Conservation (phyloP, 2,797 vertebrate species). For the Parauchenoglanis ngamensis region DNA sequence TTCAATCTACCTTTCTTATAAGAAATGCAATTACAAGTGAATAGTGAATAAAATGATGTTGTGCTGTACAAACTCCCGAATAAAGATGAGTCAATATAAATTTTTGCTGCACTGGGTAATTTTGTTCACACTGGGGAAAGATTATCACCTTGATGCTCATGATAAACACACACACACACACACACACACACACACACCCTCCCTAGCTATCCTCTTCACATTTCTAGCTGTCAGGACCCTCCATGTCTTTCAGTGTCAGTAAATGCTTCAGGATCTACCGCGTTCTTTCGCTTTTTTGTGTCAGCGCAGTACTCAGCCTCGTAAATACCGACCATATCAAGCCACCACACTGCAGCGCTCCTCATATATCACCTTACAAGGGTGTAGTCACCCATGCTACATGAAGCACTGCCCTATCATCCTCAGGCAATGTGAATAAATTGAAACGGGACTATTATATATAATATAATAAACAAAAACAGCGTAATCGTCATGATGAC, state of each 20-base stretch:
- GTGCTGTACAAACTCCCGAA: not conserved
- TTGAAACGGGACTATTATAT: not conserved
- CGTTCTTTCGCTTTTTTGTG: not conserved
- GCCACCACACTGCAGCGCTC: not conserved
- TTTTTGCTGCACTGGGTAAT: slow-evolving; percentile 20
- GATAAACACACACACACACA: not conserved
- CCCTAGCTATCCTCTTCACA: slow-evolving; percentile 42
- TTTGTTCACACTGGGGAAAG: slow-evolving; percentile 5
- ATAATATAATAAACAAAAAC: not conserved
- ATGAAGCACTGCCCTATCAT: not conserved
- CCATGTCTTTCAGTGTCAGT: slow-evolving; percentile 40
- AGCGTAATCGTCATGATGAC: not conserved
- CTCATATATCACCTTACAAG: slow-evolving; percentile 27
- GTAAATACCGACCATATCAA: slow-evolving; percentile 33
- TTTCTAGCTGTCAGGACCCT: slow-evolving; percentile 44
- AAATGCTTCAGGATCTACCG: slow-evolving; percentile 24
- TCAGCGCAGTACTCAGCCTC: slow-evolving; percentile 21
- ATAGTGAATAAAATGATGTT: not conserved
- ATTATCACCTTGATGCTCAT: slow-evolving; percentile 12
- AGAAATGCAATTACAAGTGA: not conserved
- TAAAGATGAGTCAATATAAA: slow-evolving; percentile 7
- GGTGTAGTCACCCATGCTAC: not conserved
- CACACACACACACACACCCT: slow-evolving; percentile 29
- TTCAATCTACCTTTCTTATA: not conserved
- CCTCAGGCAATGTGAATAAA: no score